These are phyloP conservation scores for Sisyra nigra DNA, from an alignment of 2,888 invertebrate genomes.

Conservation along the genomic window DNA sequence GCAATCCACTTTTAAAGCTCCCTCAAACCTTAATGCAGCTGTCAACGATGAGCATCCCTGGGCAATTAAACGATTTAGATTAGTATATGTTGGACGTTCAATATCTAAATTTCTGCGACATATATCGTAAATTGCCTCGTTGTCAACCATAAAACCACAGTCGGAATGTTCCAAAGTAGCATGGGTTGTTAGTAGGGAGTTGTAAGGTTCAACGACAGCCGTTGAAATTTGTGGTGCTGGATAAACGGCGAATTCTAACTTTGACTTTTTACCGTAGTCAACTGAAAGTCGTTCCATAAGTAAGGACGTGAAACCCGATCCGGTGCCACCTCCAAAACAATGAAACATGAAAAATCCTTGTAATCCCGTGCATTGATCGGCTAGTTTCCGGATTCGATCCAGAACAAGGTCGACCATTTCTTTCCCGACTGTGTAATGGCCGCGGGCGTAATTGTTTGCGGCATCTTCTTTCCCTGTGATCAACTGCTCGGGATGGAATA, in stretches of 20 bases:
- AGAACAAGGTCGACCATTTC: neutral
- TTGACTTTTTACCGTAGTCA: too few species aligned
- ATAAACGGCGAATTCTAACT: slow-evolving; percentile 47
- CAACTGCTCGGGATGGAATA: neutral
- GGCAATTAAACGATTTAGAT: slow-evolving; percentile 62
- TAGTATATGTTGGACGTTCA: slow-evolving; percentile 58
- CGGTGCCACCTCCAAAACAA: slow-evolving; percentile 15
- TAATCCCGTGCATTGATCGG: neutral
- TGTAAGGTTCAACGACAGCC: slow-evolving; percentile 34
- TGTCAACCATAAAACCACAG: too few species aligned
- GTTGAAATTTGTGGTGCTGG: slow-evolving; percentile 56
- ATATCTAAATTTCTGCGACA: too few species aligned
- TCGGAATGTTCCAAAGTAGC: too few species aligned
- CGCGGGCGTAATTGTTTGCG: neutral
- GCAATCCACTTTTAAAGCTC: slow-evolving; percentile 44
- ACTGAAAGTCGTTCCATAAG: slow-evolving; percentile 46
- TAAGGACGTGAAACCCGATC: slow-evolving; percentile 45
- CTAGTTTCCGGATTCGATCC: too few species aligned
- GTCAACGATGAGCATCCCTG: slow-evolving; percentile 52
- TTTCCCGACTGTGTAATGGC: neutral
- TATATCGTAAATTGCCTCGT: too few species aligned
- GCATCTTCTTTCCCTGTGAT: neutral
- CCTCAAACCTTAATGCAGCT: slow-evolving; percentile 47
- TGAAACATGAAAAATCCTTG: neutral
- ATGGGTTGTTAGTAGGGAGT: slow-evolving; percentile 44